phyloP scores from a whole-genome alignment of 2,888 invertebrate species.

The Halictus ligatus region DNA sequence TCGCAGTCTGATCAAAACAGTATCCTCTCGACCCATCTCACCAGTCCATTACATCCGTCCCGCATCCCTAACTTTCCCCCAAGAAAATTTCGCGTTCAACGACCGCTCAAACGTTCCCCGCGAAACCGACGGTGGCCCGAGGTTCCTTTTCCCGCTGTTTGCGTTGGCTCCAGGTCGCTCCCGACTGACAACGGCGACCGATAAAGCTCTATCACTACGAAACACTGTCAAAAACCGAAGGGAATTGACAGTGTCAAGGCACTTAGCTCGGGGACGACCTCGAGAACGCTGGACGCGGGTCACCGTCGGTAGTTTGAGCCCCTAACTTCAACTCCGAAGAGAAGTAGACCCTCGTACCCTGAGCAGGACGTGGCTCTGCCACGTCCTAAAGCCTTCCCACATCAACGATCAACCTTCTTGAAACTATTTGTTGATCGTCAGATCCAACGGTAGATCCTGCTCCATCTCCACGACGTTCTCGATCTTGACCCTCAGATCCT shows the following conservation, averaged over 20 bases:
- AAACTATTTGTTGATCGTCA: conserved; percentile 83
- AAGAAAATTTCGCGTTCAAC: background rate
- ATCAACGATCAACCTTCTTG: background rate
- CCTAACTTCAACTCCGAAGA: background rate
- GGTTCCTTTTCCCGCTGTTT: background rate
- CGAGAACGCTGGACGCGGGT: conserved; percentile 3
- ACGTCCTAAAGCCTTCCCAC: background rate
- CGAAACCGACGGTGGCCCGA: conserved; percentile 30
- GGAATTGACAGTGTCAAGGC: background rate
- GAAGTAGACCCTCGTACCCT: background rate
- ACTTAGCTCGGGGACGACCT: conserved; percentile 25
- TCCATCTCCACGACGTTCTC: conserved; percentile 82
- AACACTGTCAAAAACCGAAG: background rate
- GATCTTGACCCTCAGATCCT: conserved; percentile 84
- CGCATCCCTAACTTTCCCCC: no score
- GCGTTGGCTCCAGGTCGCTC: conserved; percentile 35
- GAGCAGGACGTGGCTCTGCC: background rate
- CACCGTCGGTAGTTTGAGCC: conserved; percentile 26
- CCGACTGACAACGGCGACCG: no score
- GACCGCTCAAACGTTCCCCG: conserved; percentile 9
- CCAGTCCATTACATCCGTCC: conserved; percentile 9
- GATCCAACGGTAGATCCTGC: conserved; percentile 84
- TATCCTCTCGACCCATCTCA: conserved; percentile 24
- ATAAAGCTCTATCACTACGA: background rate
- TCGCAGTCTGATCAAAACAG: conserved; percentile 74